Percentiles rank a stretch among this genome's conserved stretches.
These are phyloP conservation scores for Sphecodes monilicornis DNA, from an alignment of 2,888 invertebrate species.

Conservation along the genomic window DNA sequence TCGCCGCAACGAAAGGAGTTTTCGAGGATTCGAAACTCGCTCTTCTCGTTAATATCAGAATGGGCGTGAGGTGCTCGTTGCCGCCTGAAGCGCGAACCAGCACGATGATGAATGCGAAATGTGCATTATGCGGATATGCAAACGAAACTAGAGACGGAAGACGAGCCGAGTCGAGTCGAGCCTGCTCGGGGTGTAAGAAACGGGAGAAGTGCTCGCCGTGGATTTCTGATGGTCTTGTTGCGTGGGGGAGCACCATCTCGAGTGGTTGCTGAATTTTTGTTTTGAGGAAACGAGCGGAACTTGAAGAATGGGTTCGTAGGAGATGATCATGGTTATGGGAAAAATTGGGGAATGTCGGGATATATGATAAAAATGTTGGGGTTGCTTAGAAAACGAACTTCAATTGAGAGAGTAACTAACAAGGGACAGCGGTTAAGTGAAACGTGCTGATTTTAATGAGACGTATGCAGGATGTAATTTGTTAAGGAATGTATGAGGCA, in stretches of 20 bases:
- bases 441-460: not conserved
- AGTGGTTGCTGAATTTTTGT: not conserved
- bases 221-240: not conserved
- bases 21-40: slow-evolving; percentile 44
- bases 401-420: too few species aligned
- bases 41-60: slow-evolving; percentile 50
- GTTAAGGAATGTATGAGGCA: not conserved
- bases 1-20: slow-evolving; percentile 54
- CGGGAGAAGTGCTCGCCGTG: not conserved
- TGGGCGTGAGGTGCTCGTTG: slow-evolving; percentile 24
- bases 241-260: not conserved
- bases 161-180: not conserved
- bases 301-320: not conserved
- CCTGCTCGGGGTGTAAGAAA: not conserved
- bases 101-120: slow-evolving; percentile 50
- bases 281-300: not conserved
- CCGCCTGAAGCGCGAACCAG: slow-evolving; percentile 29
- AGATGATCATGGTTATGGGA: not conserved
- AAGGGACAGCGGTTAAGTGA: too few species aligned
- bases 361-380: not conserved
- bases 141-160: slow-evolving; percentile 28
- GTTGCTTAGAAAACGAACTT: not conserved
- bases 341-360: not conserved
- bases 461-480: not conserved
- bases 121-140: slow-evolving; percentile 41